Evolutionary conservation across 2,113 vertebrate genomes (phyloP).

Genomic region (Isurus oxyrinchus): DNA sequence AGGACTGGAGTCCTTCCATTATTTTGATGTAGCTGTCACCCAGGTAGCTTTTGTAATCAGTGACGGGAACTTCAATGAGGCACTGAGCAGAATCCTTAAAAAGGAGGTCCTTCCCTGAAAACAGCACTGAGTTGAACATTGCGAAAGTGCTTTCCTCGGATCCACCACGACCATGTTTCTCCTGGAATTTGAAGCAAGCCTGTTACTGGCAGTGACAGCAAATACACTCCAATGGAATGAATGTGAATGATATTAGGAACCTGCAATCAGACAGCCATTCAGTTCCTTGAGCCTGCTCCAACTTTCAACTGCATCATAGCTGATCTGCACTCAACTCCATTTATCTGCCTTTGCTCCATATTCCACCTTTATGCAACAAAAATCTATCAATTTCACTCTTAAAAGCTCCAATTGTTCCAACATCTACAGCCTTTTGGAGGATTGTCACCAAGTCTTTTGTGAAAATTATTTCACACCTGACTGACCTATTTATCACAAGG

Average conservation of each 20-base stretch:
- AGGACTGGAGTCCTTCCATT: slow-evolving; percentile 48
- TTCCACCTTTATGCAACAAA: background rate
- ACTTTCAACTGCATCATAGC: background rate
- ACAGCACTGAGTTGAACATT: background rate
- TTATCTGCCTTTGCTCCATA: background rate
- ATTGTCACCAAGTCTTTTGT: too few species aligned
- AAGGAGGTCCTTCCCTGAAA: slow-evolving; percentile 54
- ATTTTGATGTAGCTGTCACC: slow-evolving; percentile 42
- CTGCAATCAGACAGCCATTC: background rate
- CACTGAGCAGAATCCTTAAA: slow-evolving; percentile 68
- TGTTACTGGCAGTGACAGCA: background rate
- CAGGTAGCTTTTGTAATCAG: slow-evolving; percentile 49
- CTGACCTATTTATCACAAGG: background rate
- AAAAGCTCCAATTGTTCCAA: background rate
- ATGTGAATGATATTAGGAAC: background rate
- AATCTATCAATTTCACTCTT: background rate
- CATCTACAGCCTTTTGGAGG: background rate
- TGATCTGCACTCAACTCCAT: background rate
- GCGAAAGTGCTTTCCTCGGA: background rate
- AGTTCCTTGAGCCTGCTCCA: background rate
- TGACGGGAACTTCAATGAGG: slow-evolving; percentile 49
- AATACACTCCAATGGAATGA: background rate
- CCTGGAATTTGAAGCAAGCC: background rate
- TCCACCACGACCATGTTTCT: slow-evolving; percentile 16
- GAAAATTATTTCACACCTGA: background rate